phyloP scores from a whole-genome alignment of 1,140 invertebrate genomes.

The Wasmannia auropunctata region DNA sequence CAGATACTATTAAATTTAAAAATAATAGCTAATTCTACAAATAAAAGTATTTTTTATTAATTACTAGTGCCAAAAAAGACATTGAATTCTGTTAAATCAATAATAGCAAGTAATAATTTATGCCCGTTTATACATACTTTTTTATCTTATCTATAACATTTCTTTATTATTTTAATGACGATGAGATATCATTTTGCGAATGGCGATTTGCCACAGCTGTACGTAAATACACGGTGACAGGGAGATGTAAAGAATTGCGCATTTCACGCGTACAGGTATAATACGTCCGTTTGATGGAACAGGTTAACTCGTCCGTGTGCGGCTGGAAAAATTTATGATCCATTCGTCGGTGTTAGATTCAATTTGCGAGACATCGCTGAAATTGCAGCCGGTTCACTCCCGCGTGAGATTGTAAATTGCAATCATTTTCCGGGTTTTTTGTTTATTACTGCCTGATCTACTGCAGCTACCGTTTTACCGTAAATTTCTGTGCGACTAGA shows the following conservation, averaged over 20 bases:
- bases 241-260: conserved; percentile 15
- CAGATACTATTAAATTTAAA: not conserved
- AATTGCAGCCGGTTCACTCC: conserved; percentile 29
- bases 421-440: conserved; percentile 23
- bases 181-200: conserved; percentile 17
- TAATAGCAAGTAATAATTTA: not conserved
- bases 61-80: not conserved
- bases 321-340: conserved; percentile 21
- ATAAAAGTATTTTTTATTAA: not conserved
- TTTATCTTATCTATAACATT: not conserved
- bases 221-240: not conserved
- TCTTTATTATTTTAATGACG: not conserved
- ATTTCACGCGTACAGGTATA: conserved; percentile 17
- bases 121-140: too few relatives aligned
- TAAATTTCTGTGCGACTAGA: not conserved
- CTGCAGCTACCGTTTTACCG: not conserved
- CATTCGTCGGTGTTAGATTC: conserved; percentile 41
- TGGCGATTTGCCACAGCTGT: not conserved
- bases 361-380: conserved; percentile 33
- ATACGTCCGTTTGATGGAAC: conserved; percentile 10
- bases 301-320: conserved; percentile 4
- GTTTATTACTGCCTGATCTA: not conserved
- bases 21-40: not conserved
- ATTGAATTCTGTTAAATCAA: conserved; percentile 3
- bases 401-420: conserved; percentile 6